phyloP scores from a whole-genome alignment of 2,797 vertebrate genomes.

The Crypturellus tataupa region DNA sequence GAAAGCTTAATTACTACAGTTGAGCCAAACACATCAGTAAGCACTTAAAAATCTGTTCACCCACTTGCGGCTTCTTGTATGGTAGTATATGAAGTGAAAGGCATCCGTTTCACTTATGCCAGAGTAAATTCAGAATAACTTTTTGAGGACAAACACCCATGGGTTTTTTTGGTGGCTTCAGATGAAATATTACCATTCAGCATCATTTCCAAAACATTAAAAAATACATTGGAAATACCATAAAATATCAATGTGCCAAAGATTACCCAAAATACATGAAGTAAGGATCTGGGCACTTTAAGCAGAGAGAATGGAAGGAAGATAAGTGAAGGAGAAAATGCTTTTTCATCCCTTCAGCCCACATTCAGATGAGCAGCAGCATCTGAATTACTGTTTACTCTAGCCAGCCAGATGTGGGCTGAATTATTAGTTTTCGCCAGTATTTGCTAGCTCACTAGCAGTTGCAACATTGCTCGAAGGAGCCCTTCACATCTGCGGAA shows the following conservation, averaged over 20 bases:
- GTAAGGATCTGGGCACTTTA: not conserved
- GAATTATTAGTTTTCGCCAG: not conserved
- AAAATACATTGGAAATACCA: not conserved
- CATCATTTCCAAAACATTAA: not conserved
- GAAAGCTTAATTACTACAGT: not conserved
- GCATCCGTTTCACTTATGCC: not conserved
- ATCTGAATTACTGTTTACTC: not conserved
- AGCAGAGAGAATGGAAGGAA: not conserved
- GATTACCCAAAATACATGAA: not conserved
- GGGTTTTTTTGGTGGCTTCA: not conserved
- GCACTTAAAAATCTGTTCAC: not conserved
- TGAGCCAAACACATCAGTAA: not conserved
- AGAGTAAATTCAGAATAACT: not conserved
- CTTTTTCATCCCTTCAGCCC: not conserved
- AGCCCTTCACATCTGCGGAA: conserved; percentile 44
- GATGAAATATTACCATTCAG: not conserved
- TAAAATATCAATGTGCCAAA: not conserved
- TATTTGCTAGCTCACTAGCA: not conserved
- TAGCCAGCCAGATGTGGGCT: not conserved
- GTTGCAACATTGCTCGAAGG: conserved; percentile 15
- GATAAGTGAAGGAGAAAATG: not conserved
- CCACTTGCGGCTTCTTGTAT: not conserved
- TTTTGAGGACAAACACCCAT: not conserved
- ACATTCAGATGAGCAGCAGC: not conserved
- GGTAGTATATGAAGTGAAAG: not conserved